A percentile compares a stretch with the other conserved stretches of the same genome.
Conservation (phyloP, 2,797 vertebrate species). For the Leptodactylus fallax region DNA sequence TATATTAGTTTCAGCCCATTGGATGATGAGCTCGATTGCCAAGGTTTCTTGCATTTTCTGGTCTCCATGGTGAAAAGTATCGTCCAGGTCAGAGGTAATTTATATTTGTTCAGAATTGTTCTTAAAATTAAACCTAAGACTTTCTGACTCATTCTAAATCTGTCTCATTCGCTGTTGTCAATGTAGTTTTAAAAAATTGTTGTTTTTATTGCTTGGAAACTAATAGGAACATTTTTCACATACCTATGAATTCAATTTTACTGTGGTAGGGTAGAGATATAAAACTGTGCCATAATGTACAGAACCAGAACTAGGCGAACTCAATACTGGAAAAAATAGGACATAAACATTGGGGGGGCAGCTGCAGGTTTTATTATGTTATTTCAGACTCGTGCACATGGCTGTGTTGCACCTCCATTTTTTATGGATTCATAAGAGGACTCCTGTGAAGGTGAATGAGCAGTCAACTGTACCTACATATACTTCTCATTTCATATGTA, state of each 20-base stretch:
- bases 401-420: too few relatives aligned
- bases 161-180: neutral
- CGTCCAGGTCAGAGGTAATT: slow-evolving; percentile 20
- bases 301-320: neutral
- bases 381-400: too few relatives aligned
- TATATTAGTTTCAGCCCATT: neutral
- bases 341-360: too few relatives aligned
- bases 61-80: slow-evolving; percentile 43
- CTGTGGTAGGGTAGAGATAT: neutral
- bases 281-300: neutral
- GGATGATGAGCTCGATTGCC: neutral
- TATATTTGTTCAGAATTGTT: slow-evolving; percentile 8
- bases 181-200: neutral
- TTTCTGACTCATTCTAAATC: slow-evolving; percentile 32
- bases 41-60: slow-evolving; percentile 13
- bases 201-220: neutral
- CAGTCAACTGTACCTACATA: too few relatives aligned
- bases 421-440: too few relatives aligned
- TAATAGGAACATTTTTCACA: neutral
- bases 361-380: too few relatives aligned
- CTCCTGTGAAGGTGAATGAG: too few relatives aligned
- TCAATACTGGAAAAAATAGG: too few relatives aligned
- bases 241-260: neutral
- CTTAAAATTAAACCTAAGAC: neutral
- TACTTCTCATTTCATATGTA: too few relatives aligned